These are phyloP conservation scores for Ceraclea dissimilis DNA, from an alignment of 2,888 invertebrate species.

Conservation along the genomic window DNA sequence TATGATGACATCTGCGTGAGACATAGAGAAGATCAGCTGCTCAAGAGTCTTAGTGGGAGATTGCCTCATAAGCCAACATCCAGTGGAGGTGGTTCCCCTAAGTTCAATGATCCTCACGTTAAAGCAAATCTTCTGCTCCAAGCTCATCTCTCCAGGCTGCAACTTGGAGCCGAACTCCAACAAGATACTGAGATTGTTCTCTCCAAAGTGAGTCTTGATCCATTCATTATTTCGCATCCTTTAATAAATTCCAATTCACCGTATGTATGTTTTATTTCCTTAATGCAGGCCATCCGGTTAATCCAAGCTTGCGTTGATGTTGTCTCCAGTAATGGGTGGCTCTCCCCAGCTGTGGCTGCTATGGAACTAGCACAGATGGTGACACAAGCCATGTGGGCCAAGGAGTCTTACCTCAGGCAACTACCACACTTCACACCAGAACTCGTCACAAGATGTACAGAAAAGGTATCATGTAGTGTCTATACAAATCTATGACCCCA, in stretches of 20 bases:
- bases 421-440: slow-evolving; percentile 90
- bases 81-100: slow-evolving; percentile 52
- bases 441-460: slow-evolving; percentile 82
- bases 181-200: slow-evolving; percentile 91
- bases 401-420: slow-evolving; percentile 95
- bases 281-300: slow-evolving; percentile 63
- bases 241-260: no score
- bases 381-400: slow-evolving; percentile 99
- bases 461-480: slow-evolving; percentile 75
- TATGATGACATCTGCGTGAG: slow-evolving; percentile 91
- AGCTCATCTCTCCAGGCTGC: slow-evolving; percentile 89
- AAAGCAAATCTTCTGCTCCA: slow-evolving; percentile 94
- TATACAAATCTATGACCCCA: no score
- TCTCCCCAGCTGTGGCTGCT: slow-evolving; percentile 95
- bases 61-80: slow-evolving; percentile 59
- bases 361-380: slow-evolving; percentile 99
- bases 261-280: no score
- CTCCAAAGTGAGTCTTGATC: slow-evolving; percentile 54
- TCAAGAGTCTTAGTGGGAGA: slow-evolving; percentile 61
- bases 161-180: slow-evolving; percentile 92
- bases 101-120: slow-evolving; percentile 92
- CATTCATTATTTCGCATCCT: no score
- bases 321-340: slow-evolving; percentile 89
- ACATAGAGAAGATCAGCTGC: slow-evolving; percentile 88
- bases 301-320: slow-evolving; percentile 97